phyloP scores from a whole-genome alignment of 2,888 invertebrate species.

The Nephrocerus scutellatus region DNA sequence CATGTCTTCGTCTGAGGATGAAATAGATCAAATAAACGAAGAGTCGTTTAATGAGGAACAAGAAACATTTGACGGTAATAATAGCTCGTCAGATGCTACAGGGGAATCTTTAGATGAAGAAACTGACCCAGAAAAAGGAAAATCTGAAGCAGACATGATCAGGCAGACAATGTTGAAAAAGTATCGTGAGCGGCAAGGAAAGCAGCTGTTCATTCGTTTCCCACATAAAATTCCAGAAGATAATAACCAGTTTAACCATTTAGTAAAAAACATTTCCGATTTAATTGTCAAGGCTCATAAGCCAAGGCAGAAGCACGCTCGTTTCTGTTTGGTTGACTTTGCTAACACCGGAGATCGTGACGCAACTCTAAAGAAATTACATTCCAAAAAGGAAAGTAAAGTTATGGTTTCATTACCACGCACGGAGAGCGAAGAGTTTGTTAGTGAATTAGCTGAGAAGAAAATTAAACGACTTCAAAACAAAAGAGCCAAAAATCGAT shows the following conservation, averaged over 20 bases:
- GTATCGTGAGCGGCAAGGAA: constrained; percentile 34
- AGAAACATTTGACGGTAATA: too few relatives aligned
- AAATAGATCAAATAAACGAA: too few relatives aligned
- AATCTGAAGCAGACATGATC: constrained; percentile 23
- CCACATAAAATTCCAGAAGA: constrained; percentile 34
- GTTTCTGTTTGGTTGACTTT: constrained; percentile 40
- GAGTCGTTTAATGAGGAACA: too few relatives aligned
- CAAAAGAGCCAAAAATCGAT: constrained; percentile 27
- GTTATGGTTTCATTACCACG: constrained; percentile 33
- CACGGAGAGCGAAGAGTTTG: constrained; percentile 33
- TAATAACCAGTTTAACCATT: constrained; percentile 28
- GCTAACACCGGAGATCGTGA: constrained; percentile 33
- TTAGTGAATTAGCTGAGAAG: constrained; percentile 31
- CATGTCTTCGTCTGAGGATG: too few relatives aligned
- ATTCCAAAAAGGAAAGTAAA: constrained; percentile 22
- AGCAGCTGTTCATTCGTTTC: constrained; percentile 37
- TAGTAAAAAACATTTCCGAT: constrained; percentile 29
- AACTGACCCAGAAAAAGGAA: constrained; percentile 6
- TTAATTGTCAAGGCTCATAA: constrained; percentile 30
- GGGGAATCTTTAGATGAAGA: too few relatives aligned
- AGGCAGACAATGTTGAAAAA: constrained; percentile 26
- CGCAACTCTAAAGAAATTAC: constrained; percentile 18
- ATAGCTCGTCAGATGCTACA: too few relatives aligned
- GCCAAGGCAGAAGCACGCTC: constrained; percentile 39
- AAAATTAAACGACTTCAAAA: constrained; percentile 32